Conservation (phyloP, 2,113 vertebrate species). For the Verasper variegatus region DNA sequence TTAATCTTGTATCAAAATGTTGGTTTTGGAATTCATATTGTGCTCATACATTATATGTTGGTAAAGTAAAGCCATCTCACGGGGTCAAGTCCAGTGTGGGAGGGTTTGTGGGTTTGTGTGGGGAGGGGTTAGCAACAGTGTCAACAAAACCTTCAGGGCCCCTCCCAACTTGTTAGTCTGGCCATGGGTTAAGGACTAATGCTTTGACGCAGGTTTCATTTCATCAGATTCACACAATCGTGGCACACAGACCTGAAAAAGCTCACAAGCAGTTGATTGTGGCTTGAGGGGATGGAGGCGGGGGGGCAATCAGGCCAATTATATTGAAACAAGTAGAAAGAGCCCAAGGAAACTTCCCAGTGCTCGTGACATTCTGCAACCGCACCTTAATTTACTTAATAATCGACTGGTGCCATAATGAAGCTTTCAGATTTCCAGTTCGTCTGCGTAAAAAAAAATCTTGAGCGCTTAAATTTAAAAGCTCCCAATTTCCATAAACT, state of each 20-base stretch:
- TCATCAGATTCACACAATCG: not conserved
- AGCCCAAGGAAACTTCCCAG: not conserved
- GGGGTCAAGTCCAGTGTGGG: not conserved
- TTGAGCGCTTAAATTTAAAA: not conserved
- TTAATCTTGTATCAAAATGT: too few species aligned
- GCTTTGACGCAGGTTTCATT: not conserved
- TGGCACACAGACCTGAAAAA: not conserved
- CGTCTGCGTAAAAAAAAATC: not conserved
- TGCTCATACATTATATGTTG: too few species aligned
- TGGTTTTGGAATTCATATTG: too few species aligned
- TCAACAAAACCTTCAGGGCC: not conserved
- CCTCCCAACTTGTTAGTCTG: not conserved
- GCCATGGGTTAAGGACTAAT: not conserved
- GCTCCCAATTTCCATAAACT: too few species aligned
- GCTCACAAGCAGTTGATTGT: too few species aligned
- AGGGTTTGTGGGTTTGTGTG: not conserved
- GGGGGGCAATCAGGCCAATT: too few species aligned
- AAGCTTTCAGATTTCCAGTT: not conserved
- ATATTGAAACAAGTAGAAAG: too few species aligned
- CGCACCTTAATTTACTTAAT: not conserved
- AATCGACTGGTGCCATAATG: not conserved
- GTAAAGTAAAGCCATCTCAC: too few species aligned
- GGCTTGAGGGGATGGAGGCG: too few species aligned
- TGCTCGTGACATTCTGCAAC: not conserved
- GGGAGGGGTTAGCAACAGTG: not conserved